A percentile compares a stretch with the other conserved stretches of the same genome.
Evolutionary conservation across 1,140 invertebrate genomes (phyloP).

Genomic region (Paralvinella palmiformis): DNA sequence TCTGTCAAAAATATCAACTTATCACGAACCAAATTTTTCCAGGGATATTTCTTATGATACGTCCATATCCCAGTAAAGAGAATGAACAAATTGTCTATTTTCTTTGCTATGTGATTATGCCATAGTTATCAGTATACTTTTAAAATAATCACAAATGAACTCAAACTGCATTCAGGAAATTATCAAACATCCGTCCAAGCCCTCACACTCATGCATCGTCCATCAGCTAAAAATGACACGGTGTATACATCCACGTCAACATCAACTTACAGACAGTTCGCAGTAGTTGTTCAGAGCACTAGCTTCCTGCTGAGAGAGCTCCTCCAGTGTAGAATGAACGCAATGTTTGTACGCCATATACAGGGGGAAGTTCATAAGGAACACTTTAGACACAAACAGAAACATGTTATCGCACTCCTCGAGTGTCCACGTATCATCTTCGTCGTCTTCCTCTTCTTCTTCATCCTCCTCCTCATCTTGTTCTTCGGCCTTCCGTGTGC

Average conservation of each 20-base stretch:
- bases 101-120: too few species aligned
- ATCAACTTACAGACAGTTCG: slow-evolving; percentile 60
- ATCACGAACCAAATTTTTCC: too few species aligned
- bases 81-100: too few species aligned
- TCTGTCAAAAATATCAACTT: too few species aligned
- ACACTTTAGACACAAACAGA: slow-evolving; percentile 72
- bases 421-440: slow-evolving; percentile 57
- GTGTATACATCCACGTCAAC: not conserved
- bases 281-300: slow-evolving; percentile 73
- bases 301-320: slow-evolving; percentile 70
- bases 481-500: slow-evolving; percentile 24
- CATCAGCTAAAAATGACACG: not conserved
- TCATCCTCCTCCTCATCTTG: slow-evolving; percentile 24
- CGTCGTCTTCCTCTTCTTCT: slow-evolving; percentile 25
- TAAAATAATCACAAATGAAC: too few species aligned
- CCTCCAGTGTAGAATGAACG: slow-evolving; percentile 58
- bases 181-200: too few species aligned
- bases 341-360: slow-evolving; percentile 88
- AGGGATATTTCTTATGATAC: too few species aligned
- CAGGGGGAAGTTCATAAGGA: slow-evolving; percentile 80
- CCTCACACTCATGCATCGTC: not conserved
- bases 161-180: too few species aligned
- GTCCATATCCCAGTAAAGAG: too few species aligned
- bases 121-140: too few species aligned
- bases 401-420: slow-evolving; percentile 72